Evolutionary conservation across 2,888 invertebrate species (phyloP).

Genomic region (Pteria penguin): DNA sequence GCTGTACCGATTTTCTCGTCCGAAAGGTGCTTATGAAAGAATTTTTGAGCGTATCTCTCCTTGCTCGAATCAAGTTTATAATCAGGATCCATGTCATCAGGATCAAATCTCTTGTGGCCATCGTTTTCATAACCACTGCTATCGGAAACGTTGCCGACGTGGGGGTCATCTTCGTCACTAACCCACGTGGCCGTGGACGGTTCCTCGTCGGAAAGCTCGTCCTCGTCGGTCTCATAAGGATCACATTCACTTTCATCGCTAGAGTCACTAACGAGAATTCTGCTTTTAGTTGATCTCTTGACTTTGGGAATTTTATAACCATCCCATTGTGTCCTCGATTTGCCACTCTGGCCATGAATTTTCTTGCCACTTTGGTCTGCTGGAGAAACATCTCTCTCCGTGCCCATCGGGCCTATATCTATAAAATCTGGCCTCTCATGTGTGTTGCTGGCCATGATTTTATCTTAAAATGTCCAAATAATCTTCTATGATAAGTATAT

Average conservation of each 20-base stretch:
- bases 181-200: too few relatives aligned
- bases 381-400: not conserved
- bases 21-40: not conserved
- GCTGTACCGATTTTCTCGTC: not conserved
- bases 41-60: too few relatives aligned
- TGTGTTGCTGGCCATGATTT: not conserved
- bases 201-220: not conserved
- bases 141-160: not conserved
- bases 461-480: not conserved
- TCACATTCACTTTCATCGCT: not conserved
- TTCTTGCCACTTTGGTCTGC: too few relatives aligned
- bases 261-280: not conserved
- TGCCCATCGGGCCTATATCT: not conserved
- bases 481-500: too few relatives aligned
- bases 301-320: not conserved
- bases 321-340: not conserved
- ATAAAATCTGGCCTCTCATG: not conserved
- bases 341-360: too few relatives aligned
- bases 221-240: not conserved
- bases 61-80: not conserved
- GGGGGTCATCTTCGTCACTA: not conserved
- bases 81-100: not conserved
- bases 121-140: not conserved
- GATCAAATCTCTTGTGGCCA: not conserved
- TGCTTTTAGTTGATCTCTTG: not conserved